Percentiles rank a stretch among this genome's conserved stretches.
Evolutionary conservation across 2,797 vertebrate species (phyloP).

Genomic region (Lerista edwardsae): DNA sequence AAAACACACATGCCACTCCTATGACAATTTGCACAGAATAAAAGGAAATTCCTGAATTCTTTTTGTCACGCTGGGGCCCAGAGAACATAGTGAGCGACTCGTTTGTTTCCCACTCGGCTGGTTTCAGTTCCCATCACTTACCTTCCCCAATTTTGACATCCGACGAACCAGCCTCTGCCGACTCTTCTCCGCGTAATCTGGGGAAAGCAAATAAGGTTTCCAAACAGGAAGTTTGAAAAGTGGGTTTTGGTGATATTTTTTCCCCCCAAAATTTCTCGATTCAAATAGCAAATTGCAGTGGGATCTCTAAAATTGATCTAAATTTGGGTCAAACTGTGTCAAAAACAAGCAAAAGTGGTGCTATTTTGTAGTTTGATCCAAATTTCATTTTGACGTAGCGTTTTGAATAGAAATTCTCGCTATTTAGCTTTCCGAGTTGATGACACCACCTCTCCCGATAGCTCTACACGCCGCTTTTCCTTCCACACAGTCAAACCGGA

Average conservation of each 20-base stretch:
- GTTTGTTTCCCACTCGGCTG: neutral
- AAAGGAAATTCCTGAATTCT: neutral
- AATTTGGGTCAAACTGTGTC: too few species aligned
- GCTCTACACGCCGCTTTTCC: neutral
- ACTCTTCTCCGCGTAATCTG: slow-evolving; percentile 91
- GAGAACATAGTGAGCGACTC: neutral
- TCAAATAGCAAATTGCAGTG: too few species aligned
- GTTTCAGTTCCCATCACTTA: slow-evolving; percentile 65
- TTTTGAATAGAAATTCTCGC: too few species aligned
- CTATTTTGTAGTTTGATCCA: too few species aligned
- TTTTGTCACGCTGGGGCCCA: neutral
- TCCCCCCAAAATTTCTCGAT: too few species aligned
- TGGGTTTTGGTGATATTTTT: too few species aligned
- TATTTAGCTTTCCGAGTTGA: too few species aligned
- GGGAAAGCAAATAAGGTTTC: neutral
- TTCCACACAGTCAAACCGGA: fast-evolving
- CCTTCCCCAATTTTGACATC: slow-evolving; percentile 87
- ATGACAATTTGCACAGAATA: too few species aligned
- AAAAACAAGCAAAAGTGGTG: too few species aligned
- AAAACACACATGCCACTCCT: neutral
- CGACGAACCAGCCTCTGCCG: slow-evolving; percentile 86
- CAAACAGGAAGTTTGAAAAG: neutral
- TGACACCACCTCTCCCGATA: neutral
- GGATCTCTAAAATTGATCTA: too few species aligned
- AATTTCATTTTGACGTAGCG: too few species aligned